Percentiles rank a stretch among this genome's conserved stretches.
phyloP scores from a whole-genome alignment of 2,888 invertebrate species.

The Netelia inedita region DNA sequence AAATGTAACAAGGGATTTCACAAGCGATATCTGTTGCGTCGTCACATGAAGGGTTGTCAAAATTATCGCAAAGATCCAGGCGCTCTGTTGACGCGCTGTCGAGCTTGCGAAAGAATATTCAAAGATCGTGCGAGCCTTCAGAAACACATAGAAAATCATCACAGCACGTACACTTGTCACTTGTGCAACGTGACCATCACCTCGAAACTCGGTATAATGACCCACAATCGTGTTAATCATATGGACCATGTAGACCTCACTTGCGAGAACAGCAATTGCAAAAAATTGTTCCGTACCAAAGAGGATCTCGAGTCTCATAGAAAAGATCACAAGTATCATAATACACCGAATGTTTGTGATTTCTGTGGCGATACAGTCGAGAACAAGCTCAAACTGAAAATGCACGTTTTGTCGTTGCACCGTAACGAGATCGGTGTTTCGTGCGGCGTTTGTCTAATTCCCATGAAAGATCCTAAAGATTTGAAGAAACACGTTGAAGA shows the following conservation, averaged over 20 bases:
- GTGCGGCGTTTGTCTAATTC: slow-evolving; percentile 87
- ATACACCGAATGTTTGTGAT: slow-evolving; percentile 86
- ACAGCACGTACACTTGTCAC: slow-evolving; percentile 86
- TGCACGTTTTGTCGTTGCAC: slow-evolving; percentile 87
- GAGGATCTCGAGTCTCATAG: slow-evolving; percentile 86
- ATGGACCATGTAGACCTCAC: slow-evolving; percentile 86
- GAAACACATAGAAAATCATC: slow-evolving; percentile 87
- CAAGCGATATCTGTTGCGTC: slow-evolving; percentile 86
- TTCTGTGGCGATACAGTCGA: slow-evolving; percentile 87
- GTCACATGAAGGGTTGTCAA: slow-evolving; percentile 88
- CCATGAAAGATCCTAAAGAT: slow-evolving; percentile 87
- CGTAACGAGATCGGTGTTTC: slow-evolving; percentile 87
- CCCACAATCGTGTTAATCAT: slow-evolving; percentile 87
- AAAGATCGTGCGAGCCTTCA: slow-evolving; percentile 87
- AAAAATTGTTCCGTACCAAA: slow-evolving; percentile 86
- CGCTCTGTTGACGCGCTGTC: slow-evolving; percentile 86
- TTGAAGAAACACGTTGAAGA: slow-evolving; percentile 87
- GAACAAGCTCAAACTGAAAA: slow-evolving; percentile 87
- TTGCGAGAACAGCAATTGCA: slow-evolving; percentile 84
- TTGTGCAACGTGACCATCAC: slow-evolving; percentile 86
- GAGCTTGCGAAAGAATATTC: slow-evolving; percentile 87
- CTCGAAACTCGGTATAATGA: slow-evolving; percentile 87
- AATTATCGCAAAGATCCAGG: slow-evolving; percentile 85
- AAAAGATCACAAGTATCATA: slow-evolving; percentile 85
- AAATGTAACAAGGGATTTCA: slow-evolving; percentile 87